Percentiles rank a stretch among this genome's conserved stretches.
These are phyloP conservation scores for Meliscaeva auricollis DNA, from an alignment of 2,888 invertebrate genomes.

Conservation along the genomic window DNA sequence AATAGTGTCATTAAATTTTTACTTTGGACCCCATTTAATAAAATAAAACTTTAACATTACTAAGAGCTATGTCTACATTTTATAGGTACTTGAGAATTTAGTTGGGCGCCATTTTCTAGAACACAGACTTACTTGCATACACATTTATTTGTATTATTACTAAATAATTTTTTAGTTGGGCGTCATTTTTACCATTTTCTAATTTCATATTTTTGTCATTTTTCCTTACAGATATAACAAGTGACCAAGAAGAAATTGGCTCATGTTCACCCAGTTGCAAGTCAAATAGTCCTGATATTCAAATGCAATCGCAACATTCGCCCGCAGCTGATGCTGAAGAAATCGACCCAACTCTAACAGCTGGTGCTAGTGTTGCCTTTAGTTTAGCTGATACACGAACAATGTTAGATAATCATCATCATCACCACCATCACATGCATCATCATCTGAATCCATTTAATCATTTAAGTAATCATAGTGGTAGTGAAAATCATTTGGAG, in stretches of 20 bases:
- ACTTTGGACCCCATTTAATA: no score
- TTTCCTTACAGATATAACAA: conserved; percentile 80
- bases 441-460: conserved; percentile 69
- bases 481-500: conserved; percentile 64
- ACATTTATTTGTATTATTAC: no score
- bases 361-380: conserved; percentile 68
- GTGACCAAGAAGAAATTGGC: conserved; percentile 83
- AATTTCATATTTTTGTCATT: conserved; percentile 34
- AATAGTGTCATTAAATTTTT: no score
- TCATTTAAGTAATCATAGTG: conserved; percentile 71
- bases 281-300: conserved; percentile 67
- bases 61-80: no score
- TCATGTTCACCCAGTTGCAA: conserved; percentile 81
- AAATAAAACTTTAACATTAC: no score
- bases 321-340: conserved; percentile 65
- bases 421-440: conserved; percentile 65
- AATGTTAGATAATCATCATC: conserved; percentile 64
- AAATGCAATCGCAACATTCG: conserved; percentile 69
- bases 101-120: no score
- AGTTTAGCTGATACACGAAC: conserved; percentile 61
- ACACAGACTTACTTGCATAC: no score
- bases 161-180: not conserved
- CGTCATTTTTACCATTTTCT: conserved; percentile 1
- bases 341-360: conserved; percentile 51
- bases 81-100: no score